These are phyloP conservation scores for Macrotis lagotis DNA, from an alignment of 2,113 vertebrate genomes.

Conservation along the genomic window DNA sequence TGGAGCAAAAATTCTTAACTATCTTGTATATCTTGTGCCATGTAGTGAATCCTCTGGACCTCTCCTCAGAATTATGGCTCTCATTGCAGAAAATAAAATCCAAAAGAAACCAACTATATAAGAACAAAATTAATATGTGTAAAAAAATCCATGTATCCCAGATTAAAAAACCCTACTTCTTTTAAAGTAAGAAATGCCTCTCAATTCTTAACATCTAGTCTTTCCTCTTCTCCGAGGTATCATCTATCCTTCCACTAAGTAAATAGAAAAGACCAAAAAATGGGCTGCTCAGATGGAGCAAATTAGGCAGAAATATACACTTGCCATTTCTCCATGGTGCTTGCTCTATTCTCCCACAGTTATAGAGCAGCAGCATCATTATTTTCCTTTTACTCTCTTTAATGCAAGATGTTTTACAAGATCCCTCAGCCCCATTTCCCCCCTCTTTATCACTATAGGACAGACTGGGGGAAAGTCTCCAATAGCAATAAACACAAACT, in stretches of 20 bases:
- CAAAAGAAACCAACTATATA: not conserved
- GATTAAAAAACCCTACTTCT: not conserved
- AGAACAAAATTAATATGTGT: not conserved
- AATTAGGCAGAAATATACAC: not conserved
- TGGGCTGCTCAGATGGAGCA: constrained; percentile 38
- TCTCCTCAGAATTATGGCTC: not conserved
- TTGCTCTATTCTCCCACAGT: not conserved
- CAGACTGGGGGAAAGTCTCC: not conserved
- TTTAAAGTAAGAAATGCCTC: constrained; percentile 48
- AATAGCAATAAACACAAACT: not conserved
- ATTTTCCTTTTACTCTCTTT: not conserved
- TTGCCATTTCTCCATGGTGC: not conserved
- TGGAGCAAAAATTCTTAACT: not conserved
- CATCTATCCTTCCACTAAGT: constrained; percentile 32
- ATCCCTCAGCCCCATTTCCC: not conserved
- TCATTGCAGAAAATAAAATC: not conserved
- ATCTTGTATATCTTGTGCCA: not conserved
- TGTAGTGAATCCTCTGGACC: not conserved
- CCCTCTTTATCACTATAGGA: not conserved
- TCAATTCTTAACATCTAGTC: constrained; percentile 32
- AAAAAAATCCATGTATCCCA: not conserved
- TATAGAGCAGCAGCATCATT: fast-evolving
- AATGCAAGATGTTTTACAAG: not conserved
- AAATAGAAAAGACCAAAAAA: constrained; percentile 53
- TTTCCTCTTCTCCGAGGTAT: constrained; percentile 12